Evolutionary conservation across 2,888 invertebrate genomes (phyloP).

Genomic region (Melieria crassipennis): DNA sequence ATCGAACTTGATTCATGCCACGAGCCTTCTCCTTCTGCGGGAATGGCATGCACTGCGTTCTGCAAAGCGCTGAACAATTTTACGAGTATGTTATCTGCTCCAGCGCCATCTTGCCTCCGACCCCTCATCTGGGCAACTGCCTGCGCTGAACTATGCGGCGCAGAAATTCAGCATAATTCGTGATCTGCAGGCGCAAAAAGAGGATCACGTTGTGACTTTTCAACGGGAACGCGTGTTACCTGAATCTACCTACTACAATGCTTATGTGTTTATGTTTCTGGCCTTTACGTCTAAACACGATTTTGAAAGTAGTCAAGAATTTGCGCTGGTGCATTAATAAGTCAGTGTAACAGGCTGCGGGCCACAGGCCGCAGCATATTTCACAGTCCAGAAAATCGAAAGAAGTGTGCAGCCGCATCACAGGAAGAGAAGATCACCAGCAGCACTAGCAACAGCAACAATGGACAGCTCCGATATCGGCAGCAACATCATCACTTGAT

Average conservation of each 20-base stretch:
- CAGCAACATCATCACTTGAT: conserved; percentile 51
- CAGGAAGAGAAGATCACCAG: too few species aligned
- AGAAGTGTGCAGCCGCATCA: too few species aligned
- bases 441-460: too few species aligned
- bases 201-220: conserved; percentile 59
- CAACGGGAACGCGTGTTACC: conserved; percentile 2
- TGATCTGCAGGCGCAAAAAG: conserved; percentile 64
- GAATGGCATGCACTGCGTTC: too few species aligned
- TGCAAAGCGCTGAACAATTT: too few species aligned
- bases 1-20: too few species aligned
- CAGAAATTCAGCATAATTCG: conserved; percentile 56
- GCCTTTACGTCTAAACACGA: conserved; percentile 46
- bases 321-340: conserved; percentile 61
- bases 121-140: too few species aligned
- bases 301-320: conserved; percentile 47
- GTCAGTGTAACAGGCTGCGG: conserved; percentile 58
- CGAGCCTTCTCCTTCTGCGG: too few species aligned
- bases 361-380: conserved; percentile 15
- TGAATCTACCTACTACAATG: background rate
- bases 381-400: conserved; percentile 16
- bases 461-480: conserved; percentile 3
- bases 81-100: too few species aligned
- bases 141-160: too few species aligned
- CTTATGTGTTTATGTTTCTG: conserved; percentile 18
- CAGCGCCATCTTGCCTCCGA: too few species aligned